These are phyloP conservation scores for Cyclopterus lumpus DNA, from an alignment of 2,797 vertebrate species.

Conservation along the genomic window DNA sequence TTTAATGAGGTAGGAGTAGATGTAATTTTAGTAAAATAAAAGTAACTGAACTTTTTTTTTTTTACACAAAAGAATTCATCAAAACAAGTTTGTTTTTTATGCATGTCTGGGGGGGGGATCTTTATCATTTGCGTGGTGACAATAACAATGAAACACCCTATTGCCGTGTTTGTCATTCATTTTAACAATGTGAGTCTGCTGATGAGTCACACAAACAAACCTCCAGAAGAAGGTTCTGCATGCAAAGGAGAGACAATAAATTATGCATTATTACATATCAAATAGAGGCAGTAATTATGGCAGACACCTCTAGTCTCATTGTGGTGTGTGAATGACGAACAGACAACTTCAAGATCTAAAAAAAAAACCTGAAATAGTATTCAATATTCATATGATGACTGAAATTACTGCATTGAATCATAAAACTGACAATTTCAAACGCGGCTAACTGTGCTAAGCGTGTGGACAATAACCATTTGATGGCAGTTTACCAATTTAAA, in stretches of 20 bases:
- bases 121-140: conserved; percentile 26
- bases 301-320: neutral
- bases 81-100: neutral
- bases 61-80: neutral
- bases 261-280: conserved; percentile 36
- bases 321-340: conserved; percentile 11
- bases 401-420: neutral
- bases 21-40: neutral
- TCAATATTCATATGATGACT: neutral
- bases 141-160: conserved; percentile 16
- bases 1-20: neutral
- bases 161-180: conserved; percentile 20
- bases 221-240: conserved; percentile 2
- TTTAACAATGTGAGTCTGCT: conserved; percentile 12
- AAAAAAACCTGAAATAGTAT: neutral
- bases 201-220: neutral
- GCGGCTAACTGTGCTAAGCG: neutral
- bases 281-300: neutral
- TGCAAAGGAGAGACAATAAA: conserved; percentile 10
- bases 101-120: neutral
- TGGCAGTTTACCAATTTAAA: neutral
- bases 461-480: neutral
- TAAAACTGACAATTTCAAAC: neutral
- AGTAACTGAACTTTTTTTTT: no score
- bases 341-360: neutral